Conservation (phyloP, 1,140 invertebrate genomes). For the Alviniconcha marisindica region DNA sequence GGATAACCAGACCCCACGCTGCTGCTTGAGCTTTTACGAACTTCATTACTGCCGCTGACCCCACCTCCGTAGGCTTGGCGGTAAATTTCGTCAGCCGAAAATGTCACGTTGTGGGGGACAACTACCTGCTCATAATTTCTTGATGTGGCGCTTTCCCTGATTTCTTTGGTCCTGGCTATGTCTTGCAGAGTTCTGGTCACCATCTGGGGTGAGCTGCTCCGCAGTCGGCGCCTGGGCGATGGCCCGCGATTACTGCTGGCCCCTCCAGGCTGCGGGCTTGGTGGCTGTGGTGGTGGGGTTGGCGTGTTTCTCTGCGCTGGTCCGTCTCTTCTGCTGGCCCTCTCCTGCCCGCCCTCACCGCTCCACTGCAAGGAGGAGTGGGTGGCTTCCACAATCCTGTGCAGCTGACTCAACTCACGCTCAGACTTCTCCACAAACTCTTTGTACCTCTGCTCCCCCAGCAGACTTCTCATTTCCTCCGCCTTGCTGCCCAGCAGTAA, state of each 20-base stretch:
- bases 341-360: neutral
- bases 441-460: constrained; percentile 59
- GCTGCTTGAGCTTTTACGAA: constrained; percentile 7
- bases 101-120: constrained; percentile 57
- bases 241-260: neutral
- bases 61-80: constrained; percentile 54
- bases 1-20: neutral
- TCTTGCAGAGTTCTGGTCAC: constrained; percentile 22
- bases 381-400: neutral
- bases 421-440: constrained; percentile 57
- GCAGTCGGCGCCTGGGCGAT: constrained; percentile 23
- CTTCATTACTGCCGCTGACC: neutral
- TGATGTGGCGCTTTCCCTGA: neutral
- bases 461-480: constrained; percentile 51
- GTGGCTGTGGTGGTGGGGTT: constrained; percentile 1
- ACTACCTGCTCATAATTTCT: constrained; percentile 62
- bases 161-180: constrained; percentile 9
- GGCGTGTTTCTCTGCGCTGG: neutral
- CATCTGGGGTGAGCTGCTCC: constrained; percentile 19
- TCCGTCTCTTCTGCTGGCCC: constrained; percentile 17
- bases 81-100: constrained; percentile 66
- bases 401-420: constrained; percentile 52
- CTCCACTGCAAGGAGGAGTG: neutral
- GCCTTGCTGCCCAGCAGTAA: constrained; percentile 45
- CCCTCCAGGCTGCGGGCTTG: constrained; percentile 10